Evolutionary conservation across 2,113 vertebrate genomes (phyloP).

Genomic region (Cathartes aura): DNA sequence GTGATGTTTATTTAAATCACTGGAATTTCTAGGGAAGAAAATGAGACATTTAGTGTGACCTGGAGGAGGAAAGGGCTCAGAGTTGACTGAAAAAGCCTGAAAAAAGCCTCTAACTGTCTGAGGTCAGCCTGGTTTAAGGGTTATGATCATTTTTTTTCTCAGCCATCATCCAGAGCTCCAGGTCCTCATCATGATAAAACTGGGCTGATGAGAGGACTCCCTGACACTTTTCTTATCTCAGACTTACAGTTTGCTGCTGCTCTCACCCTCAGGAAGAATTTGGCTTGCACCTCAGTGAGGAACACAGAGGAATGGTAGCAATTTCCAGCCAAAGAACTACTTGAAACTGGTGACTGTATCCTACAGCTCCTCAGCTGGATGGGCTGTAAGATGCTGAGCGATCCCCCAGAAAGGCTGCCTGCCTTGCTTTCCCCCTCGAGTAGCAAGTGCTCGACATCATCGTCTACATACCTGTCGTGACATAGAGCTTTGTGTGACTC

Average conservation of each 20-base stretch:
- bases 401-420: neutral
- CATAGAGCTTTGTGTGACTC: neutral
- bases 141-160: neutral
- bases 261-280: neutral
- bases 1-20: neutral
- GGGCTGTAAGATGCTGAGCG: fast-evolving
- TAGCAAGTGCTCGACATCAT: neutral
- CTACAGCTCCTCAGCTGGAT: neutral
- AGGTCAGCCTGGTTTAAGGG: neutral
- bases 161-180: neutral
- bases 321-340: neutral
- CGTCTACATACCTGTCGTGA: neutral
- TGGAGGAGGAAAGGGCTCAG: neutral
- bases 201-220: neutral
- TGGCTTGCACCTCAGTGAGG: neutral
- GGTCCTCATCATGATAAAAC: neutral
- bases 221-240: neutral
- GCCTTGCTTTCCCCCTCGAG: neutral
- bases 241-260: neutral
- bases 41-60: neutral
- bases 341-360: neutral
- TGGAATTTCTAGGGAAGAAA: neutral
- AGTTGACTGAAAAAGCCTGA: neutral
- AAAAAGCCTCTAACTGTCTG: neutral
- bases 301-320: neutral